Evolutionary conservation across 2,113 vertebrate genomes (phyloP).

Genomic region (Anhinga anhinga): DNA sequence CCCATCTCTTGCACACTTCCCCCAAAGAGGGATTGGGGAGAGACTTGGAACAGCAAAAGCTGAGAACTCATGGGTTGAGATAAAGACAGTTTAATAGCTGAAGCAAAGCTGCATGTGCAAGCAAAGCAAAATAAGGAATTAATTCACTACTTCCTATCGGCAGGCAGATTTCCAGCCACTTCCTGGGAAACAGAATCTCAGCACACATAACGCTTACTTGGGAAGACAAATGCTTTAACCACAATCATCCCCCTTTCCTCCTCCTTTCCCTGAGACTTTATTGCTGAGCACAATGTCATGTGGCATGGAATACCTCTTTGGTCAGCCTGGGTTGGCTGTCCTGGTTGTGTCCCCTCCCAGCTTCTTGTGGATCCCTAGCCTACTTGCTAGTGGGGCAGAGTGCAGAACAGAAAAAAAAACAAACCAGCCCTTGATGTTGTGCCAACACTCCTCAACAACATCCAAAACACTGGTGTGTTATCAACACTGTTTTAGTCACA

Average conservation of each 20-base stretch:
- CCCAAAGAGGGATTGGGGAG: background rate
- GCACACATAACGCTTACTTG: background rate
- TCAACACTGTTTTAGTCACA: background rate
- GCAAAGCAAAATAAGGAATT: background rate
- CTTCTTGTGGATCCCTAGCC: background rate
- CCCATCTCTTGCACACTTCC: background rate
- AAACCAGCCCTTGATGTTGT: accelerated
- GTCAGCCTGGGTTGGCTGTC: background rate
- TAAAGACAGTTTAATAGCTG: background rate
- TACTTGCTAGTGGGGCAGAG: background rate
- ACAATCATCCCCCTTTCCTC: background rate
- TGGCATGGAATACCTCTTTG: background rate
- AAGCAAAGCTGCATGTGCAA: background rate
- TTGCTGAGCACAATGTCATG: background rate
- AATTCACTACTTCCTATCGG: background rate
- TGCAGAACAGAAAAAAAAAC: background rate
- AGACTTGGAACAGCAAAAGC: background rate
- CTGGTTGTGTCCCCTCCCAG: background rate
- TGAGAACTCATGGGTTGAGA: background rate
- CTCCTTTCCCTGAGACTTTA: background rate
- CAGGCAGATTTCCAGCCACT: background rate
- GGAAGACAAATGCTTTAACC: background rate
- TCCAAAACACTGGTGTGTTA: background rate
- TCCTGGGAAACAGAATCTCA: background rate
- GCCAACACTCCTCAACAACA: background rate